Evolutionary conservation across 2,113 vertebrate genomes (phyloP).

Genomic region (Eptesicus fuscus): DNA sequence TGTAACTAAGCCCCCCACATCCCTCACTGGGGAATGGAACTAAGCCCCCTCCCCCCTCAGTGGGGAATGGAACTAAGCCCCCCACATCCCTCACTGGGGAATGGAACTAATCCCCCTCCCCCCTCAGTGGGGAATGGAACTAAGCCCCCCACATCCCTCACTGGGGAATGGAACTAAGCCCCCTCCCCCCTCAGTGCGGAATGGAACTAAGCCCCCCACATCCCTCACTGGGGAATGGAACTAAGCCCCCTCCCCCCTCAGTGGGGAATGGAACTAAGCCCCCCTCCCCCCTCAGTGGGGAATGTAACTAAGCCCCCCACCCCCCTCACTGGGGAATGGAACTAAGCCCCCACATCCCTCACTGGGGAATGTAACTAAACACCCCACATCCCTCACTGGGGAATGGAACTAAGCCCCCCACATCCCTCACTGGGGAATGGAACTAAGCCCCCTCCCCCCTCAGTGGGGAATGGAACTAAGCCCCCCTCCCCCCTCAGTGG

Average conservation of each 20-base stretch:
- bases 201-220: too few species aligned
- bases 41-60: too few species aligned
- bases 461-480: conserved; percentile 44
- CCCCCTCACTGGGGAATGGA: too few species aligned
- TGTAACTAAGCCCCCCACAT: neutral
- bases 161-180: too few species aligned
- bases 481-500: too few species aligned
- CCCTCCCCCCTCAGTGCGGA: too few species aligned
- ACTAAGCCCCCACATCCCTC: too few species aligned
- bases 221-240: too few species aligned
- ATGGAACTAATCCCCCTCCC: neutral
- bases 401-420: neutral
- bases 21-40: too few species aligned
- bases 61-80: neutral
- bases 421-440: neutral
- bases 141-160: neutral
- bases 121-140: conserved; percentile 29
- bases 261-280: neutral
- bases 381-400: too few species aligned
- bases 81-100: neutral
- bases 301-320: conserved; percentile 39
- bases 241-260: neutral
- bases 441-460: neutral
- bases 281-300: neutral
- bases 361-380: too few species aligned